Conservation (phyloP, 2,888 invertebrate genomes). For the Drosophila mimetica region DNA sequence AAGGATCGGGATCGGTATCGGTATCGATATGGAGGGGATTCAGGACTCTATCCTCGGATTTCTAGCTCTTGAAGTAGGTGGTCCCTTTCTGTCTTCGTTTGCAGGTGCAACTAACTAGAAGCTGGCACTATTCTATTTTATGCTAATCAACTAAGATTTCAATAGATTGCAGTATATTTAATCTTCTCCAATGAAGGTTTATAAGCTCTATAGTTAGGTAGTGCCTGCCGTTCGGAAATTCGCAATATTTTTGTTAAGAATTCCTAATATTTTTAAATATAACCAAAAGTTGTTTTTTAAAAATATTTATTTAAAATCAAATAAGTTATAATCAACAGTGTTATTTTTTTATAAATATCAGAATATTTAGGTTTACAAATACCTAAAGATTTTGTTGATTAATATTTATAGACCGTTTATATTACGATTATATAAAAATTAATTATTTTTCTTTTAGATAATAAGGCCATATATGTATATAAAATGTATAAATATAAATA, state of each 20-base stretch:
- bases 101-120: constrained; percentile 41
- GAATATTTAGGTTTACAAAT: no score
- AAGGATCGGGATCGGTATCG: constrained; percentile 22
- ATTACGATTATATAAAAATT: no score
- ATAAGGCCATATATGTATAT: no score
- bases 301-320: no score
- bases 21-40: constrained; percentile 13
- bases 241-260: not conserved
- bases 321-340: no score
- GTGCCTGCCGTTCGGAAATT: not conserved
- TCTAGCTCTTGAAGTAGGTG: constrained; percentile 5
- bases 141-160: constrained; percentile 7
- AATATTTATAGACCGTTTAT: no score
- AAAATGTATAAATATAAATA: not conserved
- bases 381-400: no score
- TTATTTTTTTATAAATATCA: no score
- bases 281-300: no score
- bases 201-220: not conserved
- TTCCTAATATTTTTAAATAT: no score
- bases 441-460: no score
- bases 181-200: not conserved
- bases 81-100: constrained; percentile 23
- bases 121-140: constrained; percentile 13
- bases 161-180: not conserved
- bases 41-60: not conserved